Evolutionary conservation across 92 coral and sea anemone species (phyloP).

Genomic region (Chrysogorgia sp.): DNA sequence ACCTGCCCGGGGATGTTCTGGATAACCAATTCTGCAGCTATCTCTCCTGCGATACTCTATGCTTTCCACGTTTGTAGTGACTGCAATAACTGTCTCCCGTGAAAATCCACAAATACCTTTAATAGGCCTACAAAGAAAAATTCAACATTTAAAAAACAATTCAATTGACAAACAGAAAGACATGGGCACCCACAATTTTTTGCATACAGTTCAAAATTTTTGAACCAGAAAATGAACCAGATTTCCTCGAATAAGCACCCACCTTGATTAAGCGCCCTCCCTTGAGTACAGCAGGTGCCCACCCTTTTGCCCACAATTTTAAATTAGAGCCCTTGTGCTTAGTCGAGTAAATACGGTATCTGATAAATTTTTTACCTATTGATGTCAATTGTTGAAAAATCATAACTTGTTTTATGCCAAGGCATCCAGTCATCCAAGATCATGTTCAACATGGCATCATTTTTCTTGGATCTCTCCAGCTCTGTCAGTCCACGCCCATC

Average conservation of each 20-base stretch:
- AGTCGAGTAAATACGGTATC: background rate
- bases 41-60: constrained; percentile 62
- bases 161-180: background rate
- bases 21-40: constrained; percentile 55
- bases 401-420: constrained; percentile 59
- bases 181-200: too few relatives aligned
- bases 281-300: too few relatives aligned
- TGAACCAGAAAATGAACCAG: too few relatives aligned
- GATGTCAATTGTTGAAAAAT: constrained; percentile 67
- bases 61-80: constrained; percentile 71
- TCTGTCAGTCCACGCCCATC: constrained; percentile 70
- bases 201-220: too few relatives aligned
- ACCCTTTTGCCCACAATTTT: too few relatives aligned
- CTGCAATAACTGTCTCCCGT: constrained; percentile 68
- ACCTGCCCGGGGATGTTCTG: constrained; percentile 70
- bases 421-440: constrained; percentile 81
- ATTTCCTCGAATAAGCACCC: too few relatives aligned
- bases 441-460: constrained; percentile 74
- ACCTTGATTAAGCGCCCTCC: too few relatives aligned
- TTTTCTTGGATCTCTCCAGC: constrained; percentile 62
- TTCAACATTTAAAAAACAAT: background rate
- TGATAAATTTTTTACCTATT: constrained; percentile 48
- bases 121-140: constrained; percentile 48
- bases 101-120: constrained; percentile 69
- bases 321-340: background rate